Conservation (phyloP, 2,888 invertebrate species). For the Agrenia bidenticulata region DNA sequence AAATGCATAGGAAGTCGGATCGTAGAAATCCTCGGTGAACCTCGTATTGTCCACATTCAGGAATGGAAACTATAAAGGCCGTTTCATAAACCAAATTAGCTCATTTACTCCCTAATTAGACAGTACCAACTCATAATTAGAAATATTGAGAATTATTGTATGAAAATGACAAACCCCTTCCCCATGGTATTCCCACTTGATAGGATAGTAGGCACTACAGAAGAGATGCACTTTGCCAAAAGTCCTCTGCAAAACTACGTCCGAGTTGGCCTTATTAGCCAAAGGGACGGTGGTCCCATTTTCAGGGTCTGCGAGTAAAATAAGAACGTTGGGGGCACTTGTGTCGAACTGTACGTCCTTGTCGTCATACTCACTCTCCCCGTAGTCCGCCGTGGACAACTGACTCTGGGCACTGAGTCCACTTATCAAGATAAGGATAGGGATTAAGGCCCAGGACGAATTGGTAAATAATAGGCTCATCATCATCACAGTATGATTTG, state of each 20-base stretch:
- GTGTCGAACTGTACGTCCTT: constrained; percentile 42
- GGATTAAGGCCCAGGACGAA: too few relatives aligned
- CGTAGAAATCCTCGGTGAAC: constrained; percentile 45
- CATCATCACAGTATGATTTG: too few relatives aligned
- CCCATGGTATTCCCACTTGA: constrained; percentile 19
- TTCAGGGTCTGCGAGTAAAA: constrained; percentile 37
- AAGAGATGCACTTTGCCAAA: constrained; percentile 44
- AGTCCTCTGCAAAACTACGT: constrained; percentile 33
- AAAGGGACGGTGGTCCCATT: constrained; percentile 39
- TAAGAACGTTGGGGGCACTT: constrained; percentile 41
- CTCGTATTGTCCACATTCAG: constrained; percentile 44
- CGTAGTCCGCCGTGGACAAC: constrained; percentile 24
- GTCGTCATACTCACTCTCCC: constrained; percentile 38
- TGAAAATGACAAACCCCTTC: constrained; percentile 6
- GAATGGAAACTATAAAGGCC: constrained; percentile 44
- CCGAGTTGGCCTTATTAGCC: constrained; percentile 33
- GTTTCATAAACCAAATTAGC: constrained; percentile 15
- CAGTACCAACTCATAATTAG: neutral
- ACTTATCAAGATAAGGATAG: too few relatives aligned
- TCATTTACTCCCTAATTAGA: neutral
- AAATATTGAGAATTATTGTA: neutral
- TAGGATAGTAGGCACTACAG: constrained; percentile 45
- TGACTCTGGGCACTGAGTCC: constrained; percentile 1
- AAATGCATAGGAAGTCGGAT: constrained; percentile 46
- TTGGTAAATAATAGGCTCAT: too few relatives aligned